Evolutionary conservation across 2,113 vertebrate genomes (phyloP).

Genomic region (Bujurquina vittata): DNA sequence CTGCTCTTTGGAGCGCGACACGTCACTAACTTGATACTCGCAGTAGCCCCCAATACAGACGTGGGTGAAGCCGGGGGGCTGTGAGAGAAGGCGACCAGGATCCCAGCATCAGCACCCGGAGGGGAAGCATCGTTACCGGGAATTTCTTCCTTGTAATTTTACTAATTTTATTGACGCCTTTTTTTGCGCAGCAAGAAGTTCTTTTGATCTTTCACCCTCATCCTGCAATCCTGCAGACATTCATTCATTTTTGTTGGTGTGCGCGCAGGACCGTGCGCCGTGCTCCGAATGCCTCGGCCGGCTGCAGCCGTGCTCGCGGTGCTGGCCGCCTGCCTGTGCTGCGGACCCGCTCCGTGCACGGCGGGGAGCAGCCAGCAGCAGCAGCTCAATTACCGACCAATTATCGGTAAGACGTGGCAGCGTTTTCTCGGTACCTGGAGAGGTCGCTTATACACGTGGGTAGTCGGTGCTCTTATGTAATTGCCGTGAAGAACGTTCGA

Average conservation of each 20-base stretch:
- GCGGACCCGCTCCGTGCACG: conserved; percentile 27
- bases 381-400: conserved; percentile 69
- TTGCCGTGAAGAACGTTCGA: conserved; percentile 40
- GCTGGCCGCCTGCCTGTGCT: conserved; percentile 54
- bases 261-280: not conserved
- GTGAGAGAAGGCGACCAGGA: not conserved
- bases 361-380: conserved; percentile 32
- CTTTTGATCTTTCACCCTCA: not conserved
- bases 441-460: not conserved
- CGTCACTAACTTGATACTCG: conserved; percentile 23
- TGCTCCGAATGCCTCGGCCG: conserved; percentile 67
- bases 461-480: conserved; percentile 16
- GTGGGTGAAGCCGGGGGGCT: not conserved
- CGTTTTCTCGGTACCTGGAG: not conserved
- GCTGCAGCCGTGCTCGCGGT: conserved; percentile 59
- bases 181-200: not conserved
- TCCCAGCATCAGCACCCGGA: not conserved
- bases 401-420: conserved; percentile 73
- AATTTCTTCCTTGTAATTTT: not conserved
- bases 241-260: too few relatives aligned
- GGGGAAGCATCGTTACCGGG: not conserved
- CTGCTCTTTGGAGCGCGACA: not conserved
- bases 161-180: not conserved
- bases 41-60: not conserved
- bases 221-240: not conserved